phyloP scores from a whole-genome alignment of 2,797 vertebrate species.

The Sebastes nivosus region DNA sequence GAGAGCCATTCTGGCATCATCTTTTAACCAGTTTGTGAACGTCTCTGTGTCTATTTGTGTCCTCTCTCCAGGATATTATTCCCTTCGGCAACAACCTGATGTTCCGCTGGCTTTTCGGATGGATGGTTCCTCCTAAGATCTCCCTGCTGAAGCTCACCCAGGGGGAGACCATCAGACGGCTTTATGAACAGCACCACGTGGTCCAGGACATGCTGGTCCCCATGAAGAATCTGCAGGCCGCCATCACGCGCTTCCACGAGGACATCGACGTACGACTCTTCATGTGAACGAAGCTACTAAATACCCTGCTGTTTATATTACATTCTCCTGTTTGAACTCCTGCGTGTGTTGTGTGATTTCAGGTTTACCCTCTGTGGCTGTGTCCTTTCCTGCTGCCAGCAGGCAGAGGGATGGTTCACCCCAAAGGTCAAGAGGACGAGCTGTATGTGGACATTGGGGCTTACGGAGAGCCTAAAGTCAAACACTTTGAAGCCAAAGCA shows the following conservation, averaged over 20 bases:
- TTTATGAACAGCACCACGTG: slow-evolving; percentile 97
- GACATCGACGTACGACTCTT: slow-evolving; percentile 87
- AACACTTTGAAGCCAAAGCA: slow-evolving; percentile 92
- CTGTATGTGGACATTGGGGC: slow-evolving; percentile 96
- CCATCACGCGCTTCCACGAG: slow-evolving; percentile 89
- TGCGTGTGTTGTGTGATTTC: neutral
- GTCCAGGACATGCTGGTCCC: slow-evolving; percentile 98
- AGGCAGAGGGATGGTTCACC: slow-evolving; percentile 95
- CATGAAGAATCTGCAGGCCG: slow-evolving; percentile 88
- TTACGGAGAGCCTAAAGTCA: slow-evolving; percentile 92
- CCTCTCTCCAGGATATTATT: slow-evolving; percentile 90
- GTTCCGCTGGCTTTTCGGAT: slow-evolving; percentile 95
- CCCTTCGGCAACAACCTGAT: slow-evolving; percentile 95
- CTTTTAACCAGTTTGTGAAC: neutral
- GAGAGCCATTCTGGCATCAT: neutral
- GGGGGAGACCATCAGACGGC: slow-evolving; percentile 92
- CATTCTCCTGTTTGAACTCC: neutral
- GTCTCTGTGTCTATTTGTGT: neutral
- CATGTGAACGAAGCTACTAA: neutral
- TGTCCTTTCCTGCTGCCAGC: slow-evolving; percentile 93
- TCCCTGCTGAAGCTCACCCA: slow-evolving; percentile 97
- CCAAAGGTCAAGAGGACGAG: slow-evolving; percentile 90
- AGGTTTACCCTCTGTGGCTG: slow-evolving; percentile 98
- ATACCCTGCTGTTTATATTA: neutral
- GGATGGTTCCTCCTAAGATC: slow-evolving; percentile 99